Evolutionary conservation across 2,888 invertebrate genomes (phyloP).

Genomic region (Lapara coniferarum): DNA sequence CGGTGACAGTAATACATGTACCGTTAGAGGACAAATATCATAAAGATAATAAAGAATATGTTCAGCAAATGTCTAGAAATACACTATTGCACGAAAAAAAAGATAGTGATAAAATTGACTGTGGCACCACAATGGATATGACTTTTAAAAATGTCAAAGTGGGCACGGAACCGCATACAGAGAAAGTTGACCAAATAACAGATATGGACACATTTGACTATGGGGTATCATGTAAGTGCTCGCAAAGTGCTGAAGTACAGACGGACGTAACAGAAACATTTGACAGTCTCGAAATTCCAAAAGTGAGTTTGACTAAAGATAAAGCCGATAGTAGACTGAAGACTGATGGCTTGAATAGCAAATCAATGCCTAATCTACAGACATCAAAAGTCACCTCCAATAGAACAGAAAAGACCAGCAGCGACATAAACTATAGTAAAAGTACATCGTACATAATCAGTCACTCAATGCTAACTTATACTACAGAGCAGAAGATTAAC

Average conservation of each 20-base stretch:
- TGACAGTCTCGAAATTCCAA: constrained; percentile 74
- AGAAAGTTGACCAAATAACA: constrained; percentile 50
- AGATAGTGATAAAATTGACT: constrained; percentile 37
- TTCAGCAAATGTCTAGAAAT: constrained; percentile 25
- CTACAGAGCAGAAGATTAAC: constrained; percentile 71
- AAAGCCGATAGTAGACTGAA: constrained; percentile 58
- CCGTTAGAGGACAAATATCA: constrained; percentile 55
- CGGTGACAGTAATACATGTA: constrained; percentile 56
- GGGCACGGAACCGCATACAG: constrained; percentile 50
- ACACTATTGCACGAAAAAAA: constrained; percentile 14
- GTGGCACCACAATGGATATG: constrained; percentile 45
- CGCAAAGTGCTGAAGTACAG: constrained; percentile 46
- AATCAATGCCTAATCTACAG: constrained; percentile 58
- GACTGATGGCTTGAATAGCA: constrained; percentile 47
- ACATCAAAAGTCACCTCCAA: constrained; percentile 46
- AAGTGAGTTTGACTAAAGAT: constrained; percentile 69
- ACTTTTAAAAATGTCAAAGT: constrained; percentile 48
- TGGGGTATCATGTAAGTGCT: constrained; percentile 42
- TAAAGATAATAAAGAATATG: constrained; percentile 35
- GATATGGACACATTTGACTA: constrained; percentile 50
- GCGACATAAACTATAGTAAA: constrained; percentile 49
- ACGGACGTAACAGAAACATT: constrained; percentile 54
- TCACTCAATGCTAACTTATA: constrained; percentile 70
- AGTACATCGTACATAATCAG: constrained; percentile 67
- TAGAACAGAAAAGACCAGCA: constrained; percentile 44